phyloP scores from a whole-genome alignment of 2,113 vertebrate species.

The Maccullochella peelii region DNA sequence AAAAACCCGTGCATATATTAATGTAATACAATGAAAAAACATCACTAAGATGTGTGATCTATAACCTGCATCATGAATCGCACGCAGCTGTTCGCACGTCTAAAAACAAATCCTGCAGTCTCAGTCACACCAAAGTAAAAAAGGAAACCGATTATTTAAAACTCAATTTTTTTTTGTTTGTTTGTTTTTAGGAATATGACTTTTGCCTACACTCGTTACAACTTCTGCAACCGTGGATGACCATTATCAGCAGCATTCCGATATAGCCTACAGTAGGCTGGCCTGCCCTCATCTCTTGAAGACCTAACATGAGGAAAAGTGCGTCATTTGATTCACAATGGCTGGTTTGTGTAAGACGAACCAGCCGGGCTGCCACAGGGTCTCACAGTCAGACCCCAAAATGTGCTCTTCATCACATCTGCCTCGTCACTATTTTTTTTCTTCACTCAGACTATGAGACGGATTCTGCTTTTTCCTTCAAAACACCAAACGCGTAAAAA shows the following conservation, averaged over 20 bases:
- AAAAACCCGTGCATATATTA: neutral
- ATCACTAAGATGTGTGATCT: neutral
- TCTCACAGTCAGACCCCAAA: conserved; percentile 59
- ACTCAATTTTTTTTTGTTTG: neutral
- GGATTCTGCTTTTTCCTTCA: neutral
- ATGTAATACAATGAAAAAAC: neutral
- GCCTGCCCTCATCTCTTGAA: conserved; percentile 33
- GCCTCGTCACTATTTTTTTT: conserved; percentile 42
- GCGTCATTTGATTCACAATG: conserved; percentile 79
- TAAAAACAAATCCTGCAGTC: neutral
- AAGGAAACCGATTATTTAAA: neutral
- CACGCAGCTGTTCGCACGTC: neutral
- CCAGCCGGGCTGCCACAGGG: conserved; percentile 37
- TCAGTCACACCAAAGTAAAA: conserved; percentile 12
- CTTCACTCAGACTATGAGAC: neutral
- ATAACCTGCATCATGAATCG: neutral
- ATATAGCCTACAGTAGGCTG: neutral
- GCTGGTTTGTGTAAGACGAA: conserved; percentile 66
- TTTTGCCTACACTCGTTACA: conserved; percentile 9
- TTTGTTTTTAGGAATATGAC: neutral
- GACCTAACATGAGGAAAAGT: conserved; percentile 62
- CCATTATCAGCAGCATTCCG: conserved; percentile 48
- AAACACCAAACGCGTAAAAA: conserved; percentile 8
- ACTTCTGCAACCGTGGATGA: conserved; percentile 48
- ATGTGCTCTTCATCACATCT: conserved; percentile 28